Conservation (phyloP, 2,888 invertebrate species). For the Cantharis flavilabris region DNA sequence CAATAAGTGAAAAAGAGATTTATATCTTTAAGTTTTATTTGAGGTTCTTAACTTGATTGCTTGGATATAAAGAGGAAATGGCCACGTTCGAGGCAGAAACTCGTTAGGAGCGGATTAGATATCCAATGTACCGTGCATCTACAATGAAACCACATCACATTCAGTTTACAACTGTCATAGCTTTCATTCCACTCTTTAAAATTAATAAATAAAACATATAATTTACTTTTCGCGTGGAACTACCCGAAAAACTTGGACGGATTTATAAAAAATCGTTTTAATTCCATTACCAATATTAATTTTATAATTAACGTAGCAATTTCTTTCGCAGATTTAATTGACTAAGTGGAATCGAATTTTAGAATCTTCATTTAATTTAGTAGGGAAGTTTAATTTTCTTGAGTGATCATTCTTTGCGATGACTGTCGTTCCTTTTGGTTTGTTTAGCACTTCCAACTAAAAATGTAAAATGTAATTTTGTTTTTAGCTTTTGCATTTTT, state of each 20-base stretch:
- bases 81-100: constrained; percentile 45
- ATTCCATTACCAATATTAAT: constrained; percentile 25
- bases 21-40: constrained; percentile 46
- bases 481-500: background rate
- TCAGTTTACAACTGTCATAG: constrained; percentile 28
- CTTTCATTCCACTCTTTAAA: constrained; percentile 16
- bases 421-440: background rate
- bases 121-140: constrained; percentile 50
- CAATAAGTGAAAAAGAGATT: constrained; percentile 52
- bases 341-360: constrained; percentile 30
- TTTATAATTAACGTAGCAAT: constrained; percentile 27
- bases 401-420: constrained; percentile 25
- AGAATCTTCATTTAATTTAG: constrained; percentile 27
- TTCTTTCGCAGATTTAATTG: constrained; percentile 26
- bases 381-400: constrained; percentile 30
- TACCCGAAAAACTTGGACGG: background rate
- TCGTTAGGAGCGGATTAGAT: constrained; percentile 56
- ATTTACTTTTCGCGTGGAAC: background rate
- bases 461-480: background rate
- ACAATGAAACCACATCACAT: constrained; percentile 35
- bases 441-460: background rate
- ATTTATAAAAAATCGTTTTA: constrained; percentile 4
- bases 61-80: constrained; percentile 38
- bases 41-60: constrained; percentile 53
- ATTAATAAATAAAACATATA: constrained; percentile 14